Conservation (phyloP, 2,797 vertebrate species). For the Chiroxiphia lanceolata region DNA sequence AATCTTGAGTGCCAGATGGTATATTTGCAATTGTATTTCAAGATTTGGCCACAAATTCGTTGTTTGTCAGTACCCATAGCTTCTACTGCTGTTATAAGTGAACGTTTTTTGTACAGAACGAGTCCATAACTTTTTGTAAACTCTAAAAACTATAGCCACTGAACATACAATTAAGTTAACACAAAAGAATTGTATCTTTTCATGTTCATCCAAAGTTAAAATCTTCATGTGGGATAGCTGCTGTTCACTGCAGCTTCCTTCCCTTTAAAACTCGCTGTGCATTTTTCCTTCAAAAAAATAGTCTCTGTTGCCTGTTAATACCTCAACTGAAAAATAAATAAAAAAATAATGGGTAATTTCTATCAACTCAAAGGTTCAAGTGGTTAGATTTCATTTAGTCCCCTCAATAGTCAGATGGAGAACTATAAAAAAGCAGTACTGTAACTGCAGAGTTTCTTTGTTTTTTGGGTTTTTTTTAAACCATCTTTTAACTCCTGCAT, state of each 20-base stretch:
- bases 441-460: background rate
- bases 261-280: background rate
- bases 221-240: background rate
- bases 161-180: background rate
- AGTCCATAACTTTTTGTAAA: background rate
- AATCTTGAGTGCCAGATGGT: background rate
- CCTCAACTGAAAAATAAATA: background rate
- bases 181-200: background rate
- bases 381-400: background rate
- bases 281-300: background rate
- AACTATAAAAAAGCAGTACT: background rate
- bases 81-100: background rate
- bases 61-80: background rate
- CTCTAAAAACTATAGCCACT: background rate
- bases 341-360: background rate
- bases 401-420: background rate
- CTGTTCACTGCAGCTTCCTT: background rate
- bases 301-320: background rate
- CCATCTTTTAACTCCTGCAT: background rate
- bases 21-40: background rate
- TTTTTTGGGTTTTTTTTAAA: background rate
- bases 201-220: background rate
- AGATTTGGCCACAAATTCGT: background rate
- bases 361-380: background rate
- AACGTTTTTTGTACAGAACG: background rate